These are phyloP conservation scores for Aegotheles bennettii DNA, from an alignment of 2,113 vertebrate genomes.

Conservation along the genomic window DNA sequence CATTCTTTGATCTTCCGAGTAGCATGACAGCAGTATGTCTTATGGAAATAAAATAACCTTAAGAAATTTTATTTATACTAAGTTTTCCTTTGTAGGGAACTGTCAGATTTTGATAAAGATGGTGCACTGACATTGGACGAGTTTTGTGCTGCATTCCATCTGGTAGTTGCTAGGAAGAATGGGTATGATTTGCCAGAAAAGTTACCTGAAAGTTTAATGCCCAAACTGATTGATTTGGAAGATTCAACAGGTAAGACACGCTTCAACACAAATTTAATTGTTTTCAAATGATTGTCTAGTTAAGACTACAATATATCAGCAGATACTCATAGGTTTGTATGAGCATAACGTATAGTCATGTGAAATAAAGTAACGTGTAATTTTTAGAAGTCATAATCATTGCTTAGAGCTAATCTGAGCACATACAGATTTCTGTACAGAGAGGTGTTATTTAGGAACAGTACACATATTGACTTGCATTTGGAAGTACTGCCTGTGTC, in stretches of 20 bases:
- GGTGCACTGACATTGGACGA: constrained; percentile 96
- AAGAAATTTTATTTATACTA: constrained; percentile 37
- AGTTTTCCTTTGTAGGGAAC: constrained; percentile 83
- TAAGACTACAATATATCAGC: neutral
- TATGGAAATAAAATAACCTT: neutral
- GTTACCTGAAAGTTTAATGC: constrained; percentile 98
- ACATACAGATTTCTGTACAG: neutral
- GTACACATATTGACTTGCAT: neutral
- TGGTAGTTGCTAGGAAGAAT: constrained; percentile 97
- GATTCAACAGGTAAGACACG: constrained; percentile 86
- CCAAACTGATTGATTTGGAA: constrained; percentile 98
- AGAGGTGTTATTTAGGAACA: neutral
- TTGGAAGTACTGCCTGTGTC: neutral
- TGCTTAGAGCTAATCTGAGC: neutral
- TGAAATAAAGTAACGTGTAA: neutral
- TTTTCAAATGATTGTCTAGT: neutral
- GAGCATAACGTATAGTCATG: neutral
- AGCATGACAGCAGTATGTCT: neutral
- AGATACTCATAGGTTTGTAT: neutral
- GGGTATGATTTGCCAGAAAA: constrained; percentile 98
- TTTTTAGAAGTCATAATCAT: neutral
- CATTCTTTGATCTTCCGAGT: neutral
- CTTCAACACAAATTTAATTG: neutral
- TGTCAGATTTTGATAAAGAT: constrained; percentile 99
- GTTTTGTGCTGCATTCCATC: constrained; percentile 97